Conservation (phyloP, 2,113 vertebrate genomes). For the Megaptera novaeangliae region DNA sequence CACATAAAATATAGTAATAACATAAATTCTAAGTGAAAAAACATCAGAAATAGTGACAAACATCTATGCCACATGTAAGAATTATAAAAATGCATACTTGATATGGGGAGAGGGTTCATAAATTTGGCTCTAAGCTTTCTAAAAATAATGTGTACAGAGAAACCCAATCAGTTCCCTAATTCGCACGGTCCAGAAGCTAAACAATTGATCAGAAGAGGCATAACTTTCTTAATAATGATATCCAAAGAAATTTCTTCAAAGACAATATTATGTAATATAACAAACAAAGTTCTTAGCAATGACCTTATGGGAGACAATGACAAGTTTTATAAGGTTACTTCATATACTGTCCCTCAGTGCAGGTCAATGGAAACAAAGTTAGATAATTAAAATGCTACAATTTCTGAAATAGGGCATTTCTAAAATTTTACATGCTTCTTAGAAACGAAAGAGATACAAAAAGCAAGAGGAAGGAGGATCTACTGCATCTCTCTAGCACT, state of each 20-base stretch:
- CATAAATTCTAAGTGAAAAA: background rate
- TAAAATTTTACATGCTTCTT: background rate
- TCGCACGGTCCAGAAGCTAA: background rate
- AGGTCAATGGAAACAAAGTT: background rate
- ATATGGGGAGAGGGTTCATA: background rate
- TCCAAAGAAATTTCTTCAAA: slow-evolving; percentile 6
- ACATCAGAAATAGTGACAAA: background rate
- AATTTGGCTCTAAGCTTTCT: background rate
- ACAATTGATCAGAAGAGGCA: background rate
- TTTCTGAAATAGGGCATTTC: background rate
- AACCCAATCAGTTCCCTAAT: background rate
- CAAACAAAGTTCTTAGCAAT: background rate
- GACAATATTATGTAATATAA: background rate
- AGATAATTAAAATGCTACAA: background rate
- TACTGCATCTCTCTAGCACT: background rate
- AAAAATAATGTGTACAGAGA: background rate
- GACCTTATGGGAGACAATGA: background rate
- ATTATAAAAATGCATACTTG: background rate
- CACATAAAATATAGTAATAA: background rate
- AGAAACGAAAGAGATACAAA: background rate
- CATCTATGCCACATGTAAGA: slow-evolving; percentile 8
- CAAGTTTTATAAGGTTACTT: background rate
- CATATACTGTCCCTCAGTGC: background rate
- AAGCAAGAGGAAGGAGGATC: background rate
- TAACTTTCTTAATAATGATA: background rate